These are phyloP conservation scores for Luperina nickerlii DNA, from an alignment of 2,888 invertebrate species.

Conservation along the genomic window DNA sequence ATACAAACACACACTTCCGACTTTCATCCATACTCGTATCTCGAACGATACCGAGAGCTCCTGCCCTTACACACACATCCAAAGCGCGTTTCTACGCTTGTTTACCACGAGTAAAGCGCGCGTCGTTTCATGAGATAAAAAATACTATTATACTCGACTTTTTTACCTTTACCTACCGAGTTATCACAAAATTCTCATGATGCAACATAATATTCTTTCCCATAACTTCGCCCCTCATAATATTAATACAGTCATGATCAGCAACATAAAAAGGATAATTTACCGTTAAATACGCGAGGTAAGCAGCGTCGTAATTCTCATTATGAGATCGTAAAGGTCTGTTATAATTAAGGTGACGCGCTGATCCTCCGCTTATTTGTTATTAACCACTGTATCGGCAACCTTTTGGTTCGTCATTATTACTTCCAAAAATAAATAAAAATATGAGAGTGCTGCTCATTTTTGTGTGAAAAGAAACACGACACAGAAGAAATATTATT, in stretches of 20 bases:
- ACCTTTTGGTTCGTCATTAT: constrained; percentile 40
- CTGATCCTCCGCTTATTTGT: constrained; percentile 52
- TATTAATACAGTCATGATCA: constrained; percentile 63
- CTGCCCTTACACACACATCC: neutral
- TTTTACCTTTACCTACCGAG: neutral
- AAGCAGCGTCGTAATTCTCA: constrained; percentile 67
- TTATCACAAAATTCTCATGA: neutral
- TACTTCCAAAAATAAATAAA: constrained; percentile 26
- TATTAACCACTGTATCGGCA: constrained; percentile 56
- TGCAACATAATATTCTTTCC: constrained; percentile 30
- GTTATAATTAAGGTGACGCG: constrained; percentile 55
- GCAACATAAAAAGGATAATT: constrained; percentile 68
- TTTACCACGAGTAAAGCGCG: neutral
- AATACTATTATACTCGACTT: neutral
- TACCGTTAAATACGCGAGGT: constrained; percentile 60
- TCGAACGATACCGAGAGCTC: neutral
- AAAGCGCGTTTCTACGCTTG: neutral
- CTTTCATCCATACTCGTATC: neutral
- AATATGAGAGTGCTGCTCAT: neutral
- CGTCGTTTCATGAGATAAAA: neutral
- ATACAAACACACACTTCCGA: neutral
- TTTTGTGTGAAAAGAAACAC: neutral
- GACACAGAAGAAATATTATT: neutral
- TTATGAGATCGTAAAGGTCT: constrained; percentile 76
- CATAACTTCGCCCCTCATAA: constrained; percentile 11